phyloP scores from a whole-genome alignment of 1,140 invertebrate species.

The Apis laboriosa region DNA sequence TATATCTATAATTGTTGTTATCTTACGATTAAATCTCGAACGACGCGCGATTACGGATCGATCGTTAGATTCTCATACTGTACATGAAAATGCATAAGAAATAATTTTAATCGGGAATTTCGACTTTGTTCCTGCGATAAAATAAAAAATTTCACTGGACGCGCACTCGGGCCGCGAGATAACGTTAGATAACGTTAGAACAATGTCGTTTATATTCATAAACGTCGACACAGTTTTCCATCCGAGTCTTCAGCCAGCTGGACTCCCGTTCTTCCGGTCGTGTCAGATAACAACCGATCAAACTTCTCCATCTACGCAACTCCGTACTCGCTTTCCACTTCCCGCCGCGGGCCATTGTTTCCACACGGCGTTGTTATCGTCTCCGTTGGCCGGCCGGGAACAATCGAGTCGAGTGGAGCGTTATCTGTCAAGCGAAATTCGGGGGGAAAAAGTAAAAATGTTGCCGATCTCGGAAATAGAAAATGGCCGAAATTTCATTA shows the following conservation, averaged over 20 bases:
- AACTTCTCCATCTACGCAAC: slow-evolving; percentile 33
- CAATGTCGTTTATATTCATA: background rate
- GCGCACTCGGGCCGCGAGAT: no score
- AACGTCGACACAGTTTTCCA: slow-evolving; percentile 15
- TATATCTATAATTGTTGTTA: no score
- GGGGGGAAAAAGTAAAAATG: background rate
- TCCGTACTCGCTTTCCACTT: slow-evolving; percentile 9
- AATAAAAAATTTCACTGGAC: no score
- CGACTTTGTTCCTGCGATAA: no score
- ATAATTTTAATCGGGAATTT: no score
- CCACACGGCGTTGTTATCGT: background rate
- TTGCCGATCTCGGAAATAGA: no score
- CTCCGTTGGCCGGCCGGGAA: background rate
- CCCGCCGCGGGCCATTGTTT: slow-evolving; percentile 3
- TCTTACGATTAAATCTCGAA: no score
- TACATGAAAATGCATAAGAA: no score
- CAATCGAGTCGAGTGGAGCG: background rate
- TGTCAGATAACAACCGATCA: slow-evolving; percentile 28
- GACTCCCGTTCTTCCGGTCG: slow-evolving; percentile 10
- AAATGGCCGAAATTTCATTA: no score
- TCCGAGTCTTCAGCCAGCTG: background rate
- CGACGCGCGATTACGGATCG: no score
- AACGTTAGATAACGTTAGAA: background rate
- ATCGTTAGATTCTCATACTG: no score
- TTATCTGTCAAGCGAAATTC: background rate